These are phyloP conservation scores for Cephalophus harveyi DNA, from an alignment of 2,113 vertebrate genomes.

Conservation along the genomic window DNA sequence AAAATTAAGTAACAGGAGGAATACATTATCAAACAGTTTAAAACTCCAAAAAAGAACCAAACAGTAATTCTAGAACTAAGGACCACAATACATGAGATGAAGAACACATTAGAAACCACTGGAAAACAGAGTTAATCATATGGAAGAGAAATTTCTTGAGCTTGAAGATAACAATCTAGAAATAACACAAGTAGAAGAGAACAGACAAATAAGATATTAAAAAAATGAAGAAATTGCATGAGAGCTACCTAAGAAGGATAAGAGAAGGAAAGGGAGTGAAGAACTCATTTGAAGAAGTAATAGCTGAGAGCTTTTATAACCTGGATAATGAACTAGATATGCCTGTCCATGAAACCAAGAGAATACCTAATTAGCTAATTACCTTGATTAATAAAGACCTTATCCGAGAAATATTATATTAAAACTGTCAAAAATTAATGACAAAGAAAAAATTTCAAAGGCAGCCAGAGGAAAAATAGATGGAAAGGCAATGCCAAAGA, in stretches of 20 bases:
- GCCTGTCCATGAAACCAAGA: background rate
- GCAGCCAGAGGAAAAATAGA: too few relatives aligned
- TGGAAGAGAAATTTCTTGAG: background rate
- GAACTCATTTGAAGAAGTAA: background rate
- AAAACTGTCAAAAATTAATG: background rate
- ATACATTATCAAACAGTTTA: background rate
- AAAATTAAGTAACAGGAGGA: background rate
- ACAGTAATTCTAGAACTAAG: background rate
- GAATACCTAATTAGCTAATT: background rate
- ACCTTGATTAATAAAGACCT: background rate
- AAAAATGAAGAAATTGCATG: background rate
- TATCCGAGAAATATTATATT: background rate
- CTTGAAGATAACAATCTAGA: background rate
- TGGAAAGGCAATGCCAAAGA: too few relatives aligned
- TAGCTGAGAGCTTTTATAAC: background rate
- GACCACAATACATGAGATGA: background rate
- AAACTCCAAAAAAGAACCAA: background rate
- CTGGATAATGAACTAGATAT: background rate
- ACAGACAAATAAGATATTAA: background rate
- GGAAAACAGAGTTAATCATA: background rate
- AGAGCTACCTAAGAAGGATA: background rate
- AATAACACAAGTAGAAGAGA: background rate
- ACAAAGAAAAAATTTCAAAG: too few relatives aligned
- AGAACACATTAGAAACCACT: background rate
- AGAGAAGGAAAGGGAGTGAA: background rate